These are phyloP conservation scores for Tyto alba DNA, from an alignment of 2,113 vertebrate species.

Conservation along the genomic window DNA sequence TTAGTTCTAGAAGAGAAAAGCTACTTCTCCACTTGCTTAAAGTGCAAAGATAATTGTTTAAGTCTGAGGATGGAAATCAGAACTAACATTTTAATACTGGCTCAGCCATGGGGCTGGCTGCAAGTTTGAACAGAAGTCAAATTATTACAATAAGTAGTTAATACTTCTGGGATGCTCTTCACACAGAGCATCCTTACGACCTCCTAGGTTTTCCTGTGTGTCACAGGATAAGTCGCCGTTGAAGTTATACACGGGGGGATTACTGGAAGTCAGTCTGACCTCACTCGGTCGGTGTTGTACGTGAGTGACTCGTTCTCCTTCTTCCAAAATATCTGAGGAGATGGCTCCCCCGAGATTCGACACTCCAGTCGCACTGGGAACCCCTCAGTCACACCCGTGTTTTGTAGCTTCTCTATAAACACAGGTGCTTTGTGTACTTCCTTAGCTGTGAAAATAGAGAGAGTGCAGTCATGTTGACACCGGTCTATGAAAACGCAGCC, in stretches of 20 bases:
- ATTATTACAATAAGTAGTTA: not conserved
- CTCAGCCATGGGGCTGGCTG: not conserved
- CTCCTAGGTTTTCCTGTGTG: not conserved
- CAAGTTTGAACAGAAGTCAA: not conserved
- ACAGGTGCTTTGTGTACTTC: slow-evolving; percentile 92
- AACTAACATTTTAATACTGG: not conserved
- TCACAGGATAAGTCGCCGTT: not conserved
- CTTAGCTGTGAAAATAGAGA: slow-evolving; percentile 78
- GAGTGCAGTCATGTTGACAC: not conserved
- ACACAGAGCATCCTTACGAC: not conserved
- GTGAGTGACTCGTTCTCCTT: slow-evolving; percentile 96
- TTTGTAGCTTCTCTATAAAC: slow-evolving; percentile 95
- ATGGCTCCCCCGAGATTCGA: slow-evolving; percentile 83
- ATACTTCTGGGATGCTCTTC: not conserved
- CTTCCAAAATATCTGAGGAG: slow-evolving; percentile 98
- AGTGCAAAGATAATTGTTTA: not conserved
- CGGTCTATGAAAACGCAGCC: not conserved
- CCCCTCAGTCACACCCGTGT: slow-evolving; percentile 92
- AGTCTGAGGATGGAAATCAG: not conserved
- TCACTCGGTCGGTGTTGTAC: slow-evolving; percentile 96
- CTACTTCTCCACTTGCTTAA: not conserved
- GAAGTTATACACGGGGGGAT: not conserved
- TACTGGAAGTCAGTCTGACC: slow-evolving; percentile 67
- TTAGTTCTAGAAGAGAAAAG: not conserved
- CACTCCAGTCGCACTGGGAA: slow-evolving; percentile 94